Conservation (phyloP, 2,888 invertebrate genomes). For the Abscondita cerata region DNA sequence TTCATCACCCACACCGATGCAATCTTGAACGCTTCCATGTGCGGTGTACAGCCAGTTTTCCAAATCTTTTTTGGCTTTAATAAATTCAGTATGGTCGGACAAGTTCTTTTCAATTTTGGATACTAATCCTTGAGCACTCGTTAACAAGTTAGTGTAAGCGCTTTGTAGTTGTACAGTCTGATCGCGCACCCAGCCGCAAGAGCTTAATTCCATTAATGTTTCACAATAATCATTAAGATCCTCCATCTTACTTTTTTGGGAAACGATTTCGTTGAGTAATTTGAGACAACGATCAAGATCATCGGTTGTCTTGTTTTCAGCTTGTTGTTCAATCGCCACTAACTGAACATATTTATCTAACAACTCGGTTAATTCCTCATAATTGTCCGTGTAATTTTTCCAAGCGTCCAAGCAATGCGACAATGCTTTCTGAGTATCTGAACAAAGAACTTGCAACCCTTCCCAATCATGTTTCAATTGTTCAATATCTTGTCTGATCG, state of each 20-base stretch:
- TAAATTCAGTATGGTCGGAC: constrained; percentile 89
- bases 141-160: constrained; percentile 79
- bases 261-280: constrained; percentile 76
- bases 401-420: constrained; percentile 80
- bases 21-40: constrained; percentile 82
- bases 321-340: constrained; percentile 68
- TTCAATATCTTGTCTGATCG: constrained; percentile 80
- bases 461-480: constrained; percentile 85
- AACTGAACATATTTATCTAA: constrained; percentile 73
- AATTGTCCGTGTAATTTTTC: constrained; percentile 79
- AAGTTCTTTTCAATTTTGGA: constrained; percentile 89
- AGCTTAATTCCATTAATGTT: constrained; percentile 84
- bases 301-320: constrained; percentile 79
- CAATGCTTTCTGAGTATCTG: constrained; percentile 77
- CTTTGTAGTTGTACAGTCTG: constrained; percentile 86
- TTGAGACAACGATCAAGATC: constrained; percentile 78
- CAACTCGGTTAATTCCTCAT: constrained; percentile 77
- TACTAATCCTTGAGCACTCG: constrained; percentile 80
- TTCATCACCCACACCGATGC: constrained; percentile 81
- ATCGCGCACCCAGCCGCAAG: constrained; percentile 84
- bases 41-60: constrained; percentile 85
- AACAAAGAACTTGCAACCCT: constrained; percentile 75
- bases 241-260: constrained; percentile 80
- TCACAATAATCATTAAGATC: constrained; percentile 88
- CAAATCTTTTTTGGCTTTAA: constrained; percentile 83